phyloP scores from a whole-genome alignment of 2,113 vertebrate genomes.

The Takifugu flavidus region DNA sequence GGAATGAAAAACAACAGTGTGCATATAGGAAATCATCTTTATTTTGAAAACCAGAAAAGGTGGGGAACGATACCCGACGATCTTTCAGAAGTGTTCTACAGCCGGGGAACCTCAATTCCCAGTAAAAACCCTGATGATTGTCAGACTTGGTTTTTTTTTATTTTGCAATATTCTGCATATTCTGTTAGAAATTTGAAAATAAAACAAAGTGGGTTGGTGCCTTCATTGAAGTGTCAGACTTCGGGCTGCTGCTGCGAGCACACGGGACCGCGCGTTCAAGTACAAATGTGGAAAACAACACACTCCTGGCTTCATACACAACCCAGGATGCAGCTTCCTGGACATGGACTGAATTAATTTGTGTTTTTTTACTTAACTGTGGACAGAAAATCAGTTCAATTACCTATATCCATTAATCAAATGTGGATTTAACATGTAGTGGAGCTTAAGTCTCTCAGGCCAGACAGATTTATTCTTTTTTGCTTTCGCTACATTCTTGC shows the following conservation, averaged over 20 bases:
- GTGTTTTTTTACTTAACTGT: not conserved
- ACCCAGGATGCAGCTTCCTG: not conserved
- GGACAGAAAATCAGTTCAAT: not conserved
- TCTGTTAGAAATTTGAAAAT: conserved; percentile 47
- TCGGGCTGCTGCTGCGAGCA: conserved; percentile 29
- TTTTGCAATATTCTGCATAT: conserved; percentile 70
- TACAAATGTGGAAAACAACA: conserved; percentile 2
- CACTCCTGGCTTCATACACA: not conserved
- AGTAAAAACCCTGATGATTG: conserved; percentile 71
- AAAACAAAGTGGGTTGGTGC: conserved; percentile 25
- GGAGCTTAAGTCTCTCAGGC: not conserved
- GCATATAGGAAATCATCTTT: conserved; percentile 69
- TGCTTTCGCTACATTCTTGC: not conserved
- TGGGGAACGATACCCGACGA: conserved; percentile 45
- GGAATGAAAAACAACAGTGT: conserved; percentile 29
- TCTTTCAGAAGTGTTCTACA: conserved; percentile 54
- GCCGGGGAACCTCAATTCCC: conserved; percentile 46
- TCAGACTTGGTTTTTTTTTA: conserved; percentile 62
- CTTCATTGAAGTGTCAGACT: conserved; percentile 30
- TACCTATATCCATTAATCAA: not conserved
- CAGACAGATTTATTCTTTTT: not conserved
- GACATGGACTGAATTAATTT: not conserved
- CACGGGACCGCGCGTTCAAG: not conserved
- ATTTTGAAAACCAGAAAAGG: conserved; percentile 70
- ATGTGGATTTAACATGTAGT: not conserved